Evolutionary conservation across 2,888 invertebrate species (phyloP).

Genomic region (Epicampocera succincta): DNA sequence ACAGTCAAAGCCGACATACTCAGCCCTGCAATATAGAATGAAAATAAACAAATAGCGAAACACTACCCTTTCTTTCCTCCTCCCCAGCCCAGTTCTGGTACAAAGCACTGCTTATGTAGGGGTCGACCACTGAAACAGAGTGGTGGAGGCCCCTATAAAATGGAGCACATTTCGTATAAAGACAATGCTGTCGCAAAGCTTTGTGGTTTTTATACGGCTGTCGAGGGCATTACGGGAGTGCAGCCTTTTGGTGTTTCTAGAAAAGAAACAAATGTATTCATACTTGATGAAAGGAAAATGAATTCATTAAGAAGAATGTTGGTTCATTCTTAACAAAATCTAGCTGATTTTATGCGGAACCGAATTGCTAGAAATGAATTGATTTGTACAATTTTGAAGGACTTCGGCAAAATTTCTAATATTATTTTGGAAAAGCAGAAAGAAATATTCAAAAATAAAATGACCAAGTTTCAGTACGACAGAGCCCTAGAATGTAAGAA

Average conservation of each 20-base stretch:
- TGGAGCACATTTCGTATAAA: constrained; percentile 1
- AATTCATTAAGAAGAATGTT: constrained; percentile 1
- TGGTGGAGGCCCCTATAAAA: constrained; percentile 1
- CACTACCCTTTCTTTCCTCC: no score
- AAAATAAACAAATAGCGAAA: no score
- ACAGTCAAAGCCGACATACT: no score
- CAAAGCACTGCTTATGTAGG: no score
- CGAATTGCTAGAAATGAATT: not conserved
- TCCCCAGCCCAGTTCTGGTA: no score
- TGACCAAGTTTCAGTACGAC: no score
- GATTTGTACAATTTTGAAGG: not conserved
- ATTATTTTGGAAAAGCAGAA: not conserved
- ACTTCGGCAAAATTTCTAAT: not conserved
- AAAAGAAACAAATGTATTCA: not conserved
- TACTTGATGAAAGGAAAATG: not conserved
- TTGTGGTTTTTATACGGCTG: constrained; percentile 6
- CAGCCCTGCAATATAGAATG: no score
- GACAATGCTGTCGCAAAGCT: constrained; percentile 8
- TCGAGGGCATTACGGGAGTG: not conserved
- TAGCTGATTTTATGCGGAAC: not conserved
- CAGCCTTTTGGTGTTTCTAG: constrained; percentile 1
- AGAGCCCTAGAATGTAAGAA: not conserved
- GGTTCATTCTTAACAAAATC: not conserved
- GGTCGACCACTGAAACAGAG: not conserved
- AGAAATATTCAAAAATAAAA: not conserved